Conservation (phyloP, 1,140 invertebrate species). For the Hormaphis cornu region DNA sequence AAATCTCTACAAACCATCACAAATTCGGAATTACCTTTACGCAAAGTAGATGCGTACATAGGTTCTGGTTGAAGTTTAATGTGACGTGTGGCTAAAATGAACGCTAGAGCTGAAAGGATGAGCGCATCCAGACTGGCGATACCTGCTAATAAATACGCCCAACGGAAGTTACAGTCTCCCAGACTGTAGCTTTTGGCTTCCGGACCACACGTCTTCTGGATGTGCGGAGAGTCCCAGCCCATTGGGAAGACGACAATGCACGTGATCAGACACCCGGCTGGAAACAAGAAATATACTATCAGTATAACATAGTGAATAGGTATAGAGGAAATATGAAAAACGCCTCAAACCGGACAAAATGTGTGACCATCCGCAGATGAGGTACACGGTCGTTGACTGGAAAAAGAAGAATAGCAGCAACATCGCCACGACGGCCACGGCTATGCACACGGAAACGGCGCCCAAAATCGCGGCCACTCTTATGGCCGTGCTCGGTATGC, state of each 20-base stretch:
- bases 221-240: slow-evolving; percentile 76
- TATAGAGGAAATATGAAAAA: neutral
- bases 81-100: slow-evolving; percentile 83
- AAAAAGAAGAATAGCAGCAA: slow-evolving; percentile 91
- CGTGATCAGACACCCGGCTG: slow-evolving; percentile 71
- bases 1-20: neutral
- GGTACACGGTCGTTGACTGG: slow-evolving; percentile 84
- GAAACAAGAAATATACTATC: slow-evolving; percentile 33
- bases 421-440: slow-evolving; percentile 72
- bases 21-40: slow-evolving; percentile 33
- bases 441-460: slow-evolving; percentile 72
- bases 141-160: slow-evolving; percentile 89
- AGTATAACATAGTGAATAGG: neutral
- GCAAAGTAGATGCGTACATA: slow-evolving; percentile 47
- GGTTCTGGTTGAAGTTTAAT: slow-evolving; percentile 74
- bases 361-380: slow-evolving; percentile 89
- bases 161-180: slow-evolving; percentile 78
- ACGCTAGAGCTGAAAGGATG: slow-evolving; percentile 80
- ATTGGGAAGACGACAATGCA: slow-evolving; percentile 84
- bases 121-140: slow-evolving; percentile 84
- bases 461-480: slow-evolving; percentile 76
- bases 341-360: slow-evolving; percentile 73
- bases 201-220: slow-evolving; percentile 77
- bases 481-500: slow-evolving; percentile 71
- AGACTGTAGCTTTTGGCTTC: slow-evolving; percentile 63